A percentile compares a stretch with the other conserved stretches of the same genome.
phyloP scores from a whole-genome alignment of 2,797 vertebrate species.

The Chelon auratus region DNA sequence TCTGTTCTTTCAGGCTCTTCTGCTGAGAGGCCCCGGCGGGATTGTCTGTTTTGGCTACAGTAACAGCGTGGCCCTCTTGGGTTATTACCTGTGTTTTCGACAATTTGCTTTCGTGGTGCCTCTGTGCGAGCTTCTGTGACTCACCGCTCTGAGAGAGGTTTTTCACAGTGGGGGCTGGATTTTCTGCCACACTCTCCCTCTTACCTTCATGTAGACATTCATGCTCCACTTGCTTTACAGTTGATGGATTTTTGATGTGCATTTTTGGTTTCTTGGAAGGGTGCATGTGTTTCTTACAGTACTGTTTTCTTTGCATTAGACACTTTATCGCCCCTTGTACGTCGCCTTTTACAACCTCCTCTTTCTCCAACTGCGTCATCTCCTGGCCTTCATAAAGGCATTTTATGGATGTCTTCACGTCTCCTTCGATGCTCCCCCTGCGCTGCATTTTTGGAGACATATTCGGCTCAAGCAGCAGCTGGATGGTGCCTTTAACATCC shows the following conservation, averaged over 20 bases:
- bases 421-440: constrained; percentile 77
- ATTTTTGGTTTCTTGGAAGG: constrained; percentile 79
- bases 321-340: constrained; percentile 86
- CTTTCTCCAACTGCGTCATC: constrained; percentile 78
- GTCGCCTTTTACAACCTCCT: constrained; percentile 83
- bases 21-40: constrained; percentile 68
- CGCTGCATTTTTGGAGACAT: constrained; percentile 75
- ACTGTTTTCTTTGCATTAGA: constrained; percentile 85
- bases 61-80: constrained; percentile 76
- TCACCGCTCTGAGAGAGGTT: constrained; percentile 78
- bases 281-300: constrained; percentile 78
- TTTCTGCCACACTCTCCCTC: constrained; percentile 67
- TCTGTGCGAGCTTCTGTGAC: constrained; percentile 75
- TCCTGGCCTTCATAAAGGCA: constrained; percentile 81
- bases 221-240: constrained; percentile 71
- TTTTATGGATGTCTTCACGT: constrained; percentile 85
- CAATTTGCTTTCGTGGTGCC: constrained; percentile 75
- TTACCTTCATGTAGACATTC: constrained; percentile 69
- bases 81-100: constrained; percentile 78
- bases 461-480: constrained; percentile 83
- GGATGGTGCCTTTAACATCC: constrained; percentile 83
- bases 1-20: constrained; percentile 72
- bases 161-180: constrained; percentile 77
- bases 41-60: constrained; percentile 73
- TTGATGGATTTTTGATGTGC: constrained; percentile 78